A percentile compares a stretch with the other conserved stretches of the same genome.
phyloP scores from a whole-genome alignment of 2,797 vertebrate genomes.

The Xyrichtys novacula region DNA sequence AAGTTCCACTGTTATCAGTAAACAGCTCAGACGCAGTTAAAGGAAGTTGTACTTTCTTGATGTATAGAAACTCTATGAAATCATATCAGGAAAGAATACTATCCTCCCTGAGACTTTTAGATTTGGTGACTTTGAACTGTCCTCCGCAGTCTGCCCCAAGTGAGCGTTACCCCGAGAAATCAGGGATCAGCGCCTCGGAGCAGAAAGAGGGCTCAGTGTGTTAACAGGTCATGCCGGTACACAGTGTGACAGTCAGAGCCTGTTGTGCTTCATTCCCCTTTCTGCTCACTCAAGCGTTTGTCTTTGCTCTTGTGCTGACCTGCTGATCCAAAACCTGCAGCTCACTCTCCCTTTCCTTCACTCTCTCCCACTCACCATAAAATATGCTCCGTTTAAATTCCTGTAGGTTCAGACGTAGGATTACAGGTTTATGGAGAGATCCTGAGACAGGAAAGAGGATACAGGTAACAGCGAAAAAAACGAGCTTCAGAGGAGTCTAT shows the following conservation, averaged over 20 bases:
- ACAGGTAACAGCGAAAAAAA: no score
- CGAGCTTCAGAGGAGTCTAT: no score
- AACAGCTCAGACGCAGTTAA: no score
- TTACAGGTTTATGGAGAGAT: neutral
- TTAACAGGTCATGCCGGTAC: slow-evolving; percentile 5
- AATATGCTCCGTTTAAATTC: neutral
- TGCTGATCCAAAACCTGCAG: slow-evolving; percentile 11
- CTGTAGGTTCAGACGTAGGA: neutral
- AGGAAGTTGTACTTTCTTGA: no score
- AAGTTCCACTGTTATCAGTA: no score
- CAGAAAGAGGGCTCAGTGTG: slow-evolving; percentile 11
- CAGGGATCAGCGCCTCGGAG: slow-evolving; percentile 32
- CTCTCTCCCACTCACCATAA: neutral
- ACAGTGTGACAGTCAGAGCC: slow-evolving; percentile 16
- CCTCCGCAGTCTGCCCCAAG: neutral
- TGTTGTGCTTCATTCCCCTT: slow-evolving; percentile 1
- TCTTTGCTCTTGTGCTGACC: neutral
- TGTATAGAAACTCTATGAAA: neutral
- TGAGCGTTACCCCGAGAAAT: slow-evolving; percentile 8
- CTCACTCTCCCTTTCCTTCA: neutral
- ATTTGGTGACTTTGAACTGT: slow-evolving; percentile 26
- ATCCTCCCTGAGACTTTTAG: neutral
- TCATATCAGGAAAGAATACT: neutral
- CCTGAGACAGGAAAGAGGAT: no score
- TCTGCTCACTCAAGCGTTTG: slow-evolving; percentile 19